phyloP scores from a whole-genome alignment of 2,888 invertebrate genomes.

The Tachystola acroxantha region DNA sequence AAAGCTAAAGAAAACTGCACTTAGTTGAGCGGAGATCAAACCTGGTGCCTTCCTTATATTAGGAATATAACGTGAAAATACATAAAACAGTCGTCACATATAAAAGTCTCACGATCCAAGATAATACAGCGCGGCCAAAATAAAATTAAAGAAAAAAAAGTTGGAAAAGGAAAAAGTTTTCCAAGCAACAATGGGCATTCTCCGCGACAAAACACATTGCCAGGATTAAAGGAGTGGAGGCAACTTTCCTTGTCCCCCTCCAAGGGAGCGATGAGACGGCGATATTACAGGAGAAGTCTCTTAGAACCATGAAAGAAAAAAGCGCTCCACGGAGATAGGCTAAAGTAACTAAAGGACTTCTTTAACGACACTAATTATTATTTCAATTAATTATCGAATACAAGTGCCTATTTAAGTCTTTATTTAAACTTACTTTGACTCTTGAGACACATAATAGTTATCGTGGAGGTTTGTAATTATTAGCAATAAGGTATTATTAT shows the following conservation, averaged over 20 bases:
- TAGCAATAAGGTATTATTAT: no score
- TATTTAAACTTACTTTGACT: no score
- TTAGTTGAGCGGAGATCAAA: no score
- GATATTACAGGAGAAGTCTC: constrained; percentile 27
- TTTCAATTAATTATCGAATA: no score
- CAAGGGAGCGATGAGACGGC: constrained; percentile 27
- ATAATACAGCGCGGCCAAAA: constrained; percentile 51
- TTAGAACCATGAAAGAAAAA: constrained; percentile 20
- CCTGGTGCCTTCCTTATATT: no score
- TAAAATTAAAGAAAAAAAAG: constrained; percentile 64
- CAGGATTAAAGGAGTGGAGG: constrained; percentile 51
- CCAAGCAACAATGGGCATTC: constrained; percentile 57
- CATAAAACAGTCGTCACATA: not conserved
- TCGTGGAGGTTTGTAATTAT: no score
- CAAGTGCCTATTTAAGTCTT: no score
- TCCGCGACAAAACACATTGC: constrained; percentile 71
- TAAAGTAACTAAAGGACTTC: no score
- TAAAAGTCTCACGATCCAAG: constrained; percentile 23
- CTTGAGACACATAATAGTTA: no score
- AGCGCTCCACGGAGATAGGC: not conserved
- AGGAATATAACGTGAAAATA: no score
- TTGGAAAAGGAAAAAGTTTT: constrained; percentile 49
- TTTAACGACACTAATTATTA: no score
- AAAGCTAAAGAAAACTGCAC: no score
- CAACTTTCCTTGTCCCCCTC: constrained; percentile 21